These are phyloP conservation scores for Trematomus bernacchii DNA, from an alignment of 2,797 vertebrate species.

Conservation along the genomic window DNA sequence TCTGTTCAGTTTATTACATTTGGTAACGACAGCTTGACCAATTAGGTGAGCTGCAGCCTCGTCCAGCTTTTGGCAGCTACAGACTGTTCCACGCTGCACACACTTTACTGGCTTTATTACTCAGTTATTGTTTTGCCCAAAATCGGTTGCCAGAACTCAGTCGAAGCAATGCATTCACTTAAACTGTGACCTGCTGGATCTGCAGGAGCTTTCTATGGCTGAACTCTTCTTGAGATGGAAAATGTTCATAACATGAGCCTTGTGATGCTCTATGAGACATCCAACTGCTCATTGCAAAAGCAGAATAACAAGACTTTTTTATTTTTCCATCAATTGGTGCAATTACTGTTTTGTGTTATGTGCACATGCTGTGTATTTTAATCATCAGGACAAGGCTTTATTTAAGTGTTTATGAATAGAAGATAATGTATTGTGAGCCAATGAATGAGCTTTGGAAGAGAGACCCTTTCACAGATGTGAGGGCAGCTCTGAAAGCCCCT, in stretches of 20 bases:
- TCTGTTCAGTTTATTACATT: conserved; percentile 47
- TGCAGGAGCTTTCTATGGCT: conserved; percentile 9
- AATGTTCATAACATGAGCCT: too few relatives aligned
- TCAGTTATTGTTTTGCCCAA: conserved; percentile 48
- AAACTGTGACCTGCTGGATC: not conserved
- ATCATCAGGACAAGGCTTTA: conserved; percentile 15
- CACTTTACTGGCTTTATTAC: conserved; percentile 35
- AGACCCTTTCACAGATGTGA: conserved; percentile 2
- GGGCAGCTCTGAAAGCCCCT: not conserved
- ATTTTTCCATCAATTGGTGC: too few relatives aligned
- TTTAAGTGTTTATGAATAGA: conserved; percentile 13
- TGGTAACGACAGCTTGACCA: conserved; percentile 56
- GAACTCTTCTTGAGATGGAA: not conserved
- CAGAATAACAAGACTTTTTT: too few relatives aligned
- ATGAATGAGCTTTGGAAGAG: not conserved
- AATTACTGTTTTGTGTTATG: too few relatives aligned
- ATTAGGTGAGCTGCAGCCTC: conserved; percentile 48
- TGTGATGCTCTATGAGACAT: too few relatives aligned
- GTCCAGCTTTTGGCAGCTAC: conserved; percentile 55
- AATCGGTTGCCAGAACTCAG: conserved; percentile 33
- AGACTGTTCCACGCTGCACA: conserved; percentile 42
- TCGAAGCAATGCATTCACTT: conserved; percentile 18
- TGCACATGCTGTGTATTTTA: not conserved
- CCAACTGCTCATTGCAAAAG: too few relatives aligned
- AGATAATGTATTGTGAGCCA: not conserved